Percentiles rank a stretch among this genome's conserved stretches.
phyloP scores from a whole-genome alignment of 2,797 vertebrate species.

The Cuculus canorus region DNA sequence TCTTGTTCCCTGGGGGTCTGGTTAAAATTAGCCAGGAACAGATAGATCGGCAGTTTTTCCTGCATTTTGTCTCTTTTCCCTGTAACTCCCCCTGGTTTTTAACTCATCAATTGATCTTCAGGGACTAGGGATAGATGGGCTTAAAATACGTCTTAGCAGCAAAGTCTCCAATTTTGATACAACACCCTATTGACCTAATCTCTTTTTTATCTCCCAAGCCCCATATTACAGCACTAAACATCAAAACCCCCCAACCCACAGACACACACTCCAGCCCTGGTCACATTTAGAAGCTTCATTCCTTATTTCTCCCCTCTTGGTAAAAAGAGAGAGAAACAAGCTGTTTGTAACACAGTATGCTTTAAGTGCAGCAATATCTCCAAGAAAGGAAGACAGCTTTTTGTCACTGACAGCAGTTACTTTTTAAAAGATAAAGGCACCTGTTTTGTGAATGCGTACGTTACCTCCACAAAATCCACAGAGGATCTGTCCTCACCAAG shows the following conservation, averaged over 20 bases:
- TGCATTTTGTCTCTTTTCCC: background rate
- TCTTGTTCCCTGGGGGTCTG: background rate
- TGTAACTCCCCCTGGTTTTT: slow-evolving; percentile 12
- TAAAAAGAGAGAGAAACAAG: background rate
- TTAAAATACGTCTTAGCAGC: background rate
- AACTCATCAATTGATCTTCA: background rate
- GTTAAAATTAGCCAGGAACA: background rate
- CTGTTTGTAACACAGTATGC: background rate
- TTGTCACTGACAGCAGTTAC: background rate
- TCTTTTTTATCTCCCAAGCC: background rate
- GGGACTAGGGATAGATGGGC: background rate
- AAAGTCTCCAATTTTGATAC: background rate
- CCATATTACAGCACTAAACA: background rate
- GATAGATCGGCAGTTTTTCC: background rate
- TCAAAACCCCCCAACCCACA: background rate
- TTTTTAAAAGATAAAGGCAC: slow-evolving; percentile 24
- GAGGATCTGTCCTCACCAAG: slow-evolving; percentile 12
- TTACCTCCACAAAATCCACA: slow-evolving; percentile 45
- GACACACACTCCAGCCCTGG: background rate
- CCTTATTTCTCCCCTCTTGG: background rate
- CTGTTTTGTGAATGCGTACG: background rate
- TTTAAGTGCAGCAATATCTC: background rate
- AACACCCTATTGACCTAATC: background rate
- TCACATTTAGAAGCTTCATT: background rate
- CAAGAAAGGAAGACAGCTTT: background rate